Base-by-base conservation (phyloP, 2,113 vertebrate genomes). In the Fregetta grallaria region DNA sequence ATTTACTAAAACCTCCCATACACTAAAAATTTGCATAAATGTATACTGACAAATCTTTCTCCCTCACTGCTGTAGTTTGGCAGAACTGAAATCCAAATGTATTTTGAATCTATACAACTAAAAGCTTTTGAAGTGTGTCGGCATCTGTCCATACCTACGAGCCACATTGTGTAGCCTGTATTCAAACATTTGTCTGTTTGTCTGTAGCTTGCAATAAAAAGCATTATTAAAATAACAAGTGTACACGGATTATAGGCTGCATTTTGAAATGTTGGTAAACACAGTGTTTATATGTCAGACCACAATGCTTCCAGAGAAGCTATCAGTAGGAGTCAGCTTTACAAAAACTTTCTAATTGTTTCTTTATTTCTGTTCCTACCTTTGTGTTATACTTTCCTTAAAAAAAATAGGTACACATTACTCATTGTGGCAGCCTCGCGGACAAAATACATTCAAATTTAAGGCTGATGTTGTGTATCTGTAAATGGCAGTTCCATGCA, bases 231-330 rank as follows among this genome's bases (percentile, higher is more conserved):
- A 97, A 95, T 96, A 97, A 92, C 95, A 96, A 97, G 86, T 91
- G 90, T 59, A 84, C 93, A 82, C 15, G 40, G 97, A 98, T 98
- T 98, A 98, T 94, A 98, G 97, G 94, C 95, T 97, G 75, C 95
- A 93, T 96, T 98, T 98, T 96, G 96, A 98, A 98, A 97, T 97
- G 98, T 97, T 98, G 96, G 97, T 97, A 98, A 98, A 98, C 96
- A 98, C 88, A 97, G 96, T 98, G 95, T 98, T 98, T 98, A 86
- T 89, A 94, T 96, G 96, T 97, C 98, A 98, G 95, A 97, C 86
- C 93, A 85, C 75, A 97, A 95, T 88, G 94, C 93, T 97, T 96
- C 96, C 93, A 96, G 96, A 97, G 97, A 97, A 96, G 96, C 97
- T 96, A 91, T 74, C 73, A 1, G 97, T 96, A 94, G 97, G 84